phyloP scores from a whole-genome alignment of 2,113 vertebrate genomes.

The Herpetotheres cachinnans region DNA sequence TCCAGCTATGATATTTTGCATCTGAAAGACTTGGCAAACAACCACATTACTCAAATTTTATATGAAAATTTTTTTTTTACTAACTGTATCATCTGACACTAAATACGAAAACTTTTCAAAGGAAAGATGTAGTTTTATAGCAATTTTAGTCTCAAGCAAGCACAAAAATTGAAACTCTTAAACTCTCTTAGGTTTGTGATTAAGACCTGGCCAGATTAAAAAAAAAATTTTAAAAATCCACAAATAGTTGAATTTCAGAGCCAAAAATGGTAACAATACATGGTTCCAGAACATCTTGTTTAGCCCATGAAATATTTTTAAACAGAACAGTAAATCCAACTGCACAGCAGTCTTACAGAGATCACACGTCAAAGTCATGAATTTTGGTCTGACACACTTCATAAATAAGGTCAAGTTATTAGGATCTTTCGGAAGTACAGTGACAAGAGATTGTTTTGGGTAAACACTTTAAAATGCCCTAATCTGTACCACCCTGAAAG shows the following conservation, averaged over 20 bases:
- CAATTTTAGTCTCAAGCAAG: neutral
- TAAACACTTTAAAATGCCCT: neutral
- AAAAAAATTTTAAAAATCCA: neutral
- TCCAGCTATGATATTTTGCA: neutral
- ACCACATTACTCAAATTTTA: neutral
- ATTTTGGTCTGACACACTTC: neutral
- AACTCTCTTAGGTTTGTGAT: neutral
- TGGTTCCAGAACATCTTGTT: neutral
- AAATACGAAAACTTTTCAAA: neutral
- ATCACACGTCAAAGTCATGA: neutral
- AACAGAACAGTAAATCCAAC: neutral
- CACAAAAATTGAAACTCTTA: neutral
- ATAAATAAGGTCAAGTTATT: neutral
- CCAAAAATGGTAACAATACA: rapidly evolving
- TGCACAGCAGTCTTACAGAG: neutral
- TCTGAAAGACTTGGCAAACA: neutral
- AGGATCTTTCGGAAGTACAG: neutral
- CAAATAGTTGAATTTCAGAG: neutral
- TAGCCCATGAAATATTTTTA: neutral
- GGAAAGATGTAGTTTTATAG: neutral
- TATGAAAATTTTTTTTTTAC: neutral
- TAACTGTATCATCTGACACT: neutral
- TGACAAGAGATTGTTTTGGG: neutral
- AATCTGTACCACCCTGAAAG: neutral
- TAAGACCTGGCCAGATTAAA: neutral